These are phyloP conservation scores for Gallinago paraguaiae DNA, from an alignment of 2,113 vertebrate genomes.

Conservation along the genomic window DNA sequence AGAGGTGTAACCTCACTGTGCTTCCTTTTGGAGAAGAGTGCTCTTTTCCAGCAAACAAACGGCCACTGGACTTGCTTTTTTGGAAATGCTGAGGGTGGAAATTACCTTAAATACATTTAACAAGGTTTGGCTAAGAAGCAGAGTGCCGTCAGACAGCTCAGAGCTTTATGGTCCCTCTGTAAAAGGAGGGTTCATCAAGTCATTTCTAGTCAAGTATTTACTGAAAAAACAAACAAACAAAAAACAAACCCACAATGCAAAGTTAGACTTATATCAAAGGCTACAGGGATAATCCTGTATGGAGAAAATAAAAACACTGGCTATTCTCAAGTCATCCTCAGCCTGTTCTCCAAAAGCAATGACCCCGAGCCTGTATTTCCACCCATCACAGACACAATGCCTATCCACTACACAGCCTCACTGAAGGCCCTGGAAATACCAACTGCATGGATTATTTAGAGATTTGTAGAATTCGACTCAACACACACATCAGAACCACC, in stretches of 20 bases:
- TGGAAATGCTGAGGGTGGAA: background rate
- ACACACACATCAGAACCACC: background rate
- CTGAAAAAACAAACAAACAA: background rate
- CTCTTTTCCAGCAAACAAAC: background rate
- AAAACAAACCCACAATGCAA: background rate
- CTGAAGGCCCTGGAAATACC: background rate
- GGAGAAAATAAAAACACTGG: background rate
- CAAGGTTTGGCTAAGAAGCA: background rate
- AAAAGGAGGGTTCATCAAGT: background rate
- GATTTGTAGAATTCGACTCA: background rate
- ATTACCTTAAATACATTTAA: background rate
- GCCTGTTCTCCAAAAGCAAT: conserved; percentile 41
- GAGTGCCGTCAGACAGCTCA: background rate
- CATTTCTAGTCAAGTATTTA: conserved; percentile 1
- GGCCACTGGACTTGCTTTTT: background rate
- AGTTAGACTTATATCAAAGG: conserved; percentile 24
- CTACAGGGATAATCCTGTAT: background rate
- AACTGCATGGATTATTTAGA: background rate
- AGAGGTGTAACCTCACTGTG: background rate
- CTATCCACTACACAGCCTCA: background rate
- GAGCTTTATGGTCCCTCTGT: background rate
- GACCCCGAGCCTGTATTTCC: background rate
- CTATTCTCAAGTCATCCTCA: conserved; percentile 16
- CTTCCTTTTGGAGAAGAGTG: background rate
- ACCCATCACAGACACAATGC: background rate